These are phyloP conservation scores for Ciconia boyciana DNA, from an alignment of 2,113 vertebrate genomes.

Conservation along the genomic window DNA sequence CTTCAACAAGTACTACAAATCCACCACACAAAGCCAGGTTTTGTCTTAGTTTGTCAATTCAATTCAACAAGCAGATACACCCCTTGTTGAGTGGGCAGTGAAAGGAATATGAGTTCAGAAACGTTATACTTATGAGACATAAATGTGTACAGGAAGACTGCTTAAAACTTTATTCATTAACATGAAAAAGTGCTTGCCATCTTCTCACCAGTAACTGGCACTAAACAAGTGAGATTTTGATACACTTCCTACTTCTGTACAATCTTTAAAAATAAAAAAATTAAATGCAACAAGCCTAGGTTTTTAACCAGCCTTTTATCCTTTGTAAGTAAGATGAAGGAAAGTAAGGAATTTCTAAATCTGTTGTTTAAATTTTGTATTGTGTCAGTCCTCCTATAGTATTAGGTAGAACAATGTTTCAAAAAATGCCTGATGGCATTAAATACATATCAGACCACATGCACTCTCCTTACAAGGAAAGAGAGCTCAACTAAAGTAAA, in stretches of 20 bases:
- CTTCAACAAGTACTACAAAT: neutral
- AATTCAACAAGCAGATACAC: neutral
- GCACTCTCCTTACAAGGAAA: neutral
- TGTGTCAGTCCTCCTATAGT: neutral
- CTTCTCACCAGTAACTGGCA: constrained; percentile 6
- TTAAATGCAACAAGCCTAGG: neutral
- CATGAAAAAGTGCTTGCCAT: neutral
- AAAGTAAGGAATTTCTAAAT: neutral
- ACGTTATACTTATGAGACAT: neutral
- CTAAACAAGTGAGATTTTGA: neutral
- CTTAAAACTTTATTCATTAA: constrained; percentile 12
- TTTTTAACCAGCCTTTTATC: neutral
- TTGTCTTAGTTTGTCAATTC: neutral
- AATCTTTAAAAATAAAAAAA: neutral
- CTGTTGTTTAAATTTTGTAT: neutral
- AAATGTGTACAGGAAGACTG: neutral
- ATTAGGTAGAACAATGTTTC: neutral
- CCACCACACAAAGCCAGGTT: neutral
- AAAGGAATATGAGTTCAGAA: neutral
- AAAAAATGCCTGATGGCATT: neutral
- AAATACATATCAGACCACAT: neutral
- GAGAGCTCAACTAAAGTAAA: neutral
- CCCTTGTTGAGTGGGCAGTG: neutral
- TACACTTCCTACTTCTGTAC: neutral
- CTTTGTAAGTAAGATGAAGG: neutral